These are phyloP conservation scores for Hypotaenidia philippensis DNA, from an alignment of 2,797 vertebrate species.

Conservation along the genomic window DNA sequence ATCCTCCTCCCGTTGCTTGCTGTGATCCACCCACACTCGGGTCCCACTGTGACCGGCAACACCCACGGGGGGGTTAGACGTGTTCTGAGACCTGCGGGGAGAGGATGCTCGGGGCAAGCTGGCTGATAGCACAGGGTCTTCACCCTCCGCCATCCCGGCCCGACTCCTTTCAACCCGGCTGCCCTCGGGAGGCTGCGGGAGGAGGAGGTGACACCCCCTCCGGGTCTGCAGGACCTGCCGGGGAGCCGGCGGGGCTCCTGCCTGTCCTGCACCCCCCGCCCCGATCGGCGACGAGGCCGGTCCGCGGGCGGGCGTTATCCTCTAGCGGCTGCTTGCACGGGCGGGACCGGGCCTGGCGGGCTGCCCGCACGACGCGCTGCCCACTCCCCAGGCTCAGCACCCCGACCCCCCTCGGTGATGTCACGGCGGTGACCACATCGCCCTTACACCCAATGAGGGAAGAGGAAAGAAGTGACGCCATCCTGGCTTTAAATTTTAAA, in stretches of 20 bases:
- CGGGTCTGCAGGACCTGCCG: accelerated
- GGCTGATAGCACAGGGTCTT: background rate
- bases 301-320: accelerated
- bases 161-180: accelerated
- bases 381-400: too few species aligned
- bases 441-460: accelerated
- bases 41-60: background rate
- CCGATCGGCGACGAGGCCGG: background rate
- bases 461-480: background rate
- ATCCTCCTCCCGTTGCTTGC: accelerated
- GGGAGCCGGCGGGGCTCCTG: background rate
- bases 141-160: background rate
- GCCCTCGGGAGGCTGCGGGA: background rate
- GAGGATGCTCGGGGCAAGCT: accelerated
- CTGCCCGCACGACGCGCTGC: too few species aligned
- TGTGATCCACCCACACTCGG: accelerated
- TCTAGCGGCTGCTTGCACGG: background rate
- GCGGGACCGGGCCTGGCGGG: too few species aligned
- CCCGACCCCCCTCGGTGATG: background rate
- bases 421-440: background rate
- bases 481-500: constrained; percentile 52
- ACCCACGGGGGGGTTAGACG: accelerated
- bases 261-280: background rate
- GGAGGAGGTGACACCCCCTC: background rate
- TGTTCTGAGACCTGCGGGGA: too few species aligned